These are phyloP conservation scores for Limenitis arthemis DNA, from an alignment of 2,888 invertebrate genomes.

Conservation along the genomic window DNA sequence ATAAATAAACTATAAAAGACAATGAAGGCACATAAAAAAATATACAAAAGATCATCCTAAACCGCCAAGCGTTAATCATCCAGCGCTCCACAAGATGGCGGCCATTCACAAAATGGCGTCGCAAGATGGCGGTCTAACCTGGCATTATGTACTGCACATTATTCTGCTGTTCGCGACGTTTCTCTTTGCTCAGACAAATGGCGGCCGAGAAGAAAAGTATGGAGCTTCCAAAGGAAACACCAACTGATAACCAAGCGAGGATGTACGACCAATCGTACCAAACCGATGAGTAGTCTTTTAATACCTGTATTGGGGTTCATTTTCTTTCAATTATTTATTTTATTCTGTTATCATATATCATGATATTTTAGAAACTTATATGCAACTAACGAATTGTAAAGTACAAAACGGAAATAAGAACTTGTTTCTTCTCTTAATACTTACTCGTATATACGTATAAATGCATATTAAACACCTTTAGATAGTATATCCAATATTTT, in stretches of 20 bases:
- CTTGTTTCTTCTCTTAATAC: no score
- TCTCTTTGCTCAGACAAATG: constrained; percentile 83
- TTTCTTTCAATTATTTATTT: neutral
- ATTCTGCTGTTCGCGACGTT: constrained; percentile 79
- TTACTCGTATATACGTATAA: no score
- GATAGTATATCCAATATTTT: no score
- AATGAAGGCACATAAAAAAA: constrained; percentile 13
- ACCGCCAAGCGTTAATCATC: constrained; percentile 60
- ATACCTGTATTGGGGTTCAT: constrained; percentile 66
- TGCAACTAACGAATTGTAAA: neutral
- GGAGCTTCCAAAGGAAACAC: constrained; percentile 80
- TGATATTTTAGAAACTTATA: no score
- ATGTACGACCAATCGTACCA: constrained; percentile 91
- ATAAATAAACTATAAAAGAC: neutral
- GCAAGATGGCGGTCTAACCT: constrained; percentile 75
- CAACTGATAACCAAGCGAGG: constrained; percentile 87
- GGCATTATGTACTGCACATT: constrained; percentile 93
- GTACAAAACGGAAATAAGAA: no score
- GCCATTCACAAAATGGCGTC: constrained; percentile 38
- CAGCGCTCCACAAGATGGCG: constrained; percentile 26
- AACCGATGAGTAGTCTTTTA: constrained; percentile 80
- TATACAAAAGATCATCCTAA: constrained; percentile 20
- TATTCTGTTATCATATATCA: no score
- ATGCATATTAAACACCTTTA: no score
- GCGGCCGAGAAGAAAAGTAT: constrained; percentile 86